Evolutionary conservation across 2,113 vertebrate genomes (phyloP), one percentile per base, ranked within the genome.

Genomic region (Callaeas wilsoni): DNA sequence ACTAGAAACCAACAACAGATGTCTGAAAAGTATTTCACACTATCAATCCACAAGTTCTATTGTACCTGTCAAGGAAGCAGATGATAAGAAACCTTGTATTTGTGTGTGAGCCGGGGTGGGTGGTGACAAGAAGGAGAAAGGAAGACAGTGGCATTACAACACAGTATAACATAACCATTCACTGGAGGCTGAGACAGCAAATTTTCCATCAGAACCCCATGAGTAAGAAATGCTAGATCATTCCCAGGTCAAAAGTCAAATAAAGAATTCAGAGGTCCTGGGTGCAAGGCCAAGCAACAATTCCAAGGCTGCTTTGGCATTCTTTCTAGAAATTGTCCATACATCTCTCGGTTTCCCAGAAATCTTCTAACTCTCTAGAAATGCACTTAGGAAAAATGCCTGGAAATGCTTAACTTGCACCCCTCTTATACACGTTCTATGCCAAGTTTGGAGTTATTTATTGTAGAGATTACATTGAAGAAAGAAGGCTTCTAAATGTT

Each of bases 121-220:
- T 3, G 13, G 4, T 47, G 14, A 26, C 2, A 3, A 59, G 29
- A 52, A 73, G 33, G 10, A 50, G 16, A 73, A 81, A 65, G 35
- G 22, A 8, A 68, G 33, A 37, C 15, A 55, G 4, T 26, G 13
- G 0, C 29, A 20, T 62, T 70, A 57, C 12, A 60, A 42, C 3
- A 65, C 5, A 42, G 3, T 9, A 5, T 16, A 53, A 22, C 4
- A 32, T 19, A 42, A 55, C 3, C 0, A 0, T 46, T 67, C 7
- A 53, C 7, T 67, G n/a, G 16, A 62, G 41, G 41, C 4, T 3
- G 6, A 93, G 13, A 69, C 4, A 65, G 17, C 1, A 63, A 62
- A 18, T 79, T 71, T 94, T 78, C 68, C 20, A 42, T 71, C 25
- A 67, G 35, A 90, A 46, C 2, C 6, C 22, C n/a, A 42, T 5